Evolutionary conservation across 1,140 invertebrate species (phyloP).

Genomic region (Chionoecetes opilio): DNA sequence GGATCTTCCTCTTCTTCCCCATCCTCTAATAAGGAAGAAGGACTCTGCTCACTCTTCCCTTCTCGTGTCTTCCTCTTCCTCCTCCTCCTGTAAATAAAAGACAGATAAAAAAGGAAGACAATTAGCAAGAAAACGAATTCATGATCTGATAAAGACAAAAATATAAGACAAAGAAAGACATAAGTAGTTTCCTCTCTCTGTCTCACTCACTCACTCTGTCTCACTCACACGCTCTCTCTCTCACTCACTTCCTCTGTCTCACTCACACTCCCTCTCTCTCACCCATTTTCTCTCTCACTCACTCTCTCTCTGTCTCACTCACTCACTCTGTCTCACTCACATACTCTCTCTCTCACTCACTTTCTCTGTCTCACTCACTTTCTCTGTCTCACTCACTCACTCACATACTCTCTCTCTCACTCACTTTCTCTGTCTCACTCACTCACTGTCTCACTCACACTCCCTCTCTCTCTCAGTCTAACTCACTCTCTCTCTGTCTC

Average conservation of each 20-base stretch:
- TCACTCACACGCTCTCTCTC: neutral
- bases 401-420: too few relatives aligned
- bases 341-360: conserved; percentile 31
- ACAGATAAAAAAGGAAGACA: neutral
- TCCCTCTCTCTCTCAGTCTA: neutral
- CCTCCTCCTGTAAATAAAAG: conserved; percentile 3
- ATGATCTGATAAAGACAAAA: neutral
- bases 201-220: neutral
- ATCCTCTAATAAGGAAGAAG: neutral
- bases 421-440: neutral
- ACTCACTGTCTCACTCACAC: conserved; percentile 36
- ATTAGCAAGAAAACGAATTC: neutral
- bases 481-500: neutral
- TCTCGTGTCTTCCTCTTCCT: neutral
- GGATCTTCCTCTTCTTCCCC: neutral
- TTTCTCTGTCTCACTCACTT: neutral
- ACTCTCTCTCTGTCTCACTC: neutral
- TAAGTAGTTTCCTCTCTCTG: neutral
- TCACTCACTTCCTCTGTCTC: neutral
- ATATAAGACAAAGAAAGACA: neutral
- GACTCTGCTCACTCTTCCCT: neutral
- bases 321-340: conserved; percentile 18
- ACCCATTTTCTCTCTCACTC: conserved; percentile 22
- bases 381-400: conserved; percentile 32
- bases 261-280: neutral